Evolutionary conservation across 2,113 vertebrate species (phyloP).

Genomic region (Fulmarus glacialis): DNA sequence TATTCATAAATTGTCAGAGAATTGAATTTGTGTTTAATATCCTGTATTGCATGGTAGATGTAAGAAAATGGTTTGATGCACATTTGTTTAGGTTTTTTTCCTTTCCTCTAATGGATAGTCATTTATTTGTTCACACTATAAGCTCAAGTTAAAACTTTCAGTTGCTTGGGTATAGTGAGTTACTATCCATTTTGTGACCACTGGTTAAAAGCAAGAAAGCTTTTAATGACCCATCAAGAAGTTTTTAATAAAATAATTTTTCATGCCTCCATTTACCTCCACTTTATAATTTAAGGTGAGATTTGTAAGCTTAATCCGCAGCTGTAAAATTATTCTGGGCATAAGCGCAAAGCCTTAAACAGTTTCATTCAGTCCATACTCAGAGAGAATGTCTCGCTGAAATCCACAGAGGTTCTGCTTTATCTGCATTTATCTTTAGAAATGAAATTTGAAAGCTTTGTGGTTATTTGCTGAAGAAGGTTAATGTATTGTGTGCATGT

Average conservation of each 20-base stretch:
- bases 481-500: neutral
- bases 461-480: neutral
- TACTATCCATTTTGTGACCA: neutral
- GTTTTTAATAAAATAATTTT: neutral
- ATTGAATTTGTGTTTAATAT: neutral
- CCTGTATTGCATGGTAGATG: neutral
- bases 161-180: neutral
- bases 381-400: neutral
- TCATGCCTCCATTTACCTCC: neutral
- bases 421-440: neutral
- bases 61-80: neutral
- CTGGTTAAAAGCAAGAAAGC: neutral
- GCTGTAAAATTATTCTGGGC: neutral
- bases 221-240: neutral
- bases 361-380: neutral
- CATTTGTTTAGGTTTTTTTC: neutral
- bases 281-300: neutral
- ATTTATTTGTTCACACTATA: neutral
- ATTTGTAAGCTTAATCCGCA: neutral
- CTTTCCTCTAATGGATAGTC: neutral
- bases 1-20: neutral
- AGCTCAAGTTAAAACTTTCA: neutral
- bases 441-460: neutral
- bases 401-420: neutral
- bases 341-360: neutral